These are phyloP conservation scores for Sebastes schlegelii DNA, from an alignment of 2,113 vertebrate genomes.

Conservation along the genomic window DNA sequence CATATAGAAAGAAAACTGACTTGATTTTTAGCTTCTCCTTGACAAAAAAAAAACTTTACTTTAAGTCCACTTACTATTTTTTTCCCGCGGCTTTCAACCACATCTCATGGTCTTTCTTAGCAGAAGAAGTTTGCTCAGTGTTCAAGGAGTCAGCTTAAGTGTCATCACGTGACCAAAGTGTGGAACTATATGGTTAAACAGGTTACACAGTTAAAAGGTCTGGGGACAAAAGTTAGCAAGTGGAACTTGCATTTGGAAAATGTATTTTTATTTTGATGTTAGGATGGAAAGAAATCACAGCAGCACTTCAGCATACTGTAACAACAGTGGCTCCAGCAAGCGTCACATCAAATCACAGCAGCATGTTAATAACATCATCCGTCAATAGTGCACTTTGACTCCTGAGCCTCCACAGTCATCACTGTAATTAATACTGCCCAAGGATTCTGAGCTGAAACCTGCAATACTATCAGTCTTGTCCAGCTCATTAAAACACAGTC, in stretches of 20 bases:
- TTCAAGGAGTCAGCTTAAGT: background rate
- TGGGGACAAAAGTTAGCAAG: background rate
- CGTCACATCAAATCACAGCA: slow-evolving; percentile 5
- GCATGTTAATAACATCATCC: slow-evolving; percentile 21
- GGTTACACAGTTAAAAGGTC: background rate
- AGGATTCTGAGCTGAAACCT: slow-evolving; percentile 30
- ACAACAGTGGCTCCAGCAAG: slow-evolving; percentile 7
- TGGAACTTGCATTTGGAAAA: background rate
- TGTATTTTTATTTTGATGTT: background rate
- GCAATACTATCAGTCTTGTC: slow-evolving; percentile 65
- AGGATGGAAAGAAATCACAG: background rate
- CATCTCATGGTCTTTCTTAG: background rate
- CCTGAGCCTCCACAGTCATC: slow-evolving; percentile 23
- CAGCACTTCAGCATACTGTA: background rate
- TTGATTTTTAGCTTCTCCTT: background rate
- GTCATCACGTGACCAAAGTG: too few species aligned
- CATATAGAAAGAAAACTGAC: background rate
- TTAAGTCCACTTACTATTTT: background rate
- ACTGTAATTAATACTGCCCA: slow-evolving; percentile 49
- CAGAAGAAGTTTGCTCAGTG: background rate
- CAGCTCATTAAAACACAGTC: slow-evolving; percentile 71
- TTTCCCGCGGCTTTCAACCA: background rate
- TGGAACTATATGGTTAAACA: too few species aligned
- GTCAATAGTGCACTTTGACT: slow-evolving; percentile 34
- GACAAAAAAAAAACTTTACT: background rate